Evolutionary conservation across 2,797 vertebrate species (phyloP), one percentile per base, ranked within the genome.

Genomic region (Cercopithecus neglectus): DNA sequence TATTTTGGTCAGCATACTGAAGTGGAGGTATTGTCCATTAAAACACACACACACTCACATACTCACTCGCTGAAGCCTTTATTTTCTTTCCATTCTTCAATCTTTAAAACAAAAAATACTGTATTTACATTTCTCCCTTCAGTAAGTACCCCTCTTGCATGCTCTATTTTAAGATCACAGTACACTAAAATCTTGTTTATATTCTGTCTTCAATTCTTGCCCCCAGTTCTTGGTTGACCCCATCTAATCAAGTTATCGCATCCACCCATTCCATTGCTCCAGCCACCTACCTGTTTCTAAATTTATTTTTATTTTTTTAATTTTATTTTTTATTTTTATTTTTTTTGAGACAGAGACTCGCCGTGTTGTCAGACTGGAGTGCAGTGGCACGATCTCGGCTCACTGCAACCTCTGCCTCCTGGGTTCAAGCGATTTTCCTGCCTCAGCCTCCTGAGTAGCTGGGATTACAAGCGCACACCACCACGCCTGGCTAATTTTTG

Each of bases 391-490:
- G 1, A 64, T 33, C 28, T 30, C 1, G 12, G 59, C 59, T 61
- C 1, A 61, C 28, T 16, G 59, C 59, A 64, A 33, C 28, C 59
- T 64, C 28, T 7, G 28, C 5, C 28, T 61, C 13, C 28, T 0
- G 4, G 59, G 5, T 30, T 61, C 13, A 61, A 7, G 28, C 0
- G 3, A 30, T 61, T 61, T 5, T 61, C 26, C 11, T 30, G 28
- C 28, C 59, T 61, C 28, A 61, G 2, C 28, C 12, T 61, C 59
- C 59, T 6, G 1, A 61, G 59, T 61, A 30, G 59, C 59, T 61
- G 59, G 28, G 59, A 61, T 14, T 61, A 61, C 28, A 61, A 1
- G 28, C 0, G 0, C 5, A 0, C 0, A 0, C 28, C 59, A 61
- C 28, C 5, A 30, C 1, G 5, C 59, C 28, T 6, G 13, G 12